Base-by-base conservation (phyloP, 2,888 invertebrate species). In the Caenorhabditis sp. region DNA sequence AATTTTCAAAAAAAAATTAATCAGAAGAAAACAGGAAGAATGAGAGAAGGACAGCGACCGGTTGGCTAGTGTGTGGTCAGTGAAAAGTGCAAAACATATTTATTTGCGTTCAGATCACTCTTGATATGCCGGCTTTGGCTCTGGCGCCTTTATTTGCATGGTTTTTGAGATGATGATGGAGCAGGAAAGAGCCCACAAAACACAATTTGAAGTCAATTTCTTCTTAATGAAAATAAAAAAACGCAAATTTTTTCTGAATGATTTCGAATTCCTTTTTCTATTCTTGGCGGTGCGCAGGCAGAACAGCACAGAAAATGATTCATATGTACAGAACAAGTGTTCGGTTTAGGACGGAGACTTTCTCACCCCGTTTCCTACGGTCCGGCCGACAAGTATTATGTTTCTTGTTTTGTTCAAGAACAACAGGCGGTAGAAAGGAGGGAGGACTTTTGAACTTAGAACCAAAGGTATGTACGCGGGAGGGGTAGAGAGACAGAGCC, bases 1-100 rank as follows among this genome's bases (percentile, higher is more conserved):
- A 32, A 32, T 32, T 9, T n/a, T n/a, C n/a, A n/a, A 32, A 32
- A 6, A 40, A 40, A 13, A 40, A 40, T 11, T 6, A 40, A 13
- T 2, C 2, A 6, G 40, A 13, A 40, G 13, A 40, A 40, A 40
- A 40, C 40, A 40, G 40, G 11, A 40, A 71, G n/a, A n/a, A n/a
- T n/a, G n/a, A n/a, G 61, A 6, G 40, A 40, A 40, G 40, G 40
- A 40, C 40, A 3, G 40, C 3, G n/a, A 32, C 47, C 47, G 47
- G 47, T 47, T 47, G 47, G 11, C 18, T n/a, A 47, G 50, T 13
- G 44, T n/a, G 44, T 40, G 60, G 37, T 13, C 20, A 37, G 60
- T 22, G 61, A 76, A 76, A 76, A 76, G 76, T 76, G 76, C 76
- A 76, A 67, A 76, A 76, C 76, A 76, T 76, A 76, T 76, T 76